A percentile compares a stretch with the other conserved stretches of the same genome.
These are phyloP conservation scores for Aphelocoma californica DNA, from an alignment of 2,797 vertebrate genomes.

Conservation along the genomic window DNA sequence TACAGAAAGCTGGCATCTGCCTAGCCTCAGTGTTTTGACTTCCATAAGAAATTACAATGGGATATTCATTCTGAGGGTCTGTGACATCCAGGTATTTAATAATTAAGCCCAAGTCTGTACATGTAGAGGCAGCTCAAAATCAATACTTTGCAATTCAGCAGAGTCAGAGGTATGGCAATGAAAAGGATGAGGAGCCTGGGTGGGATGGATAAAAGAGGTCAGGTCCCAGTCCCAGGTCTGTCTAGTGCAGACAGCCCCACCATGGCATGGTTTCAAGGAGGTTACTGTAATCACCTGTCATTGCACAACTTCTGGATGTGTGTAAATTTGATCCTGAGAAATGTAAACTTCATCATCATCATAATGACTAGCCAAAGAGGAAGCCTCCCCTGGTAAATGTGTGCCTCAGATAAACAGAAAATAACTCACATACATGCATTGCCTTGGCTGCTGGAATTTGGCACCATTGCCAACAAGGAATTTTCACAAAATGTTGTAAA, in stretches of 20 bases:
- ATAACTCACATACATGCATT: rapidly evolving
- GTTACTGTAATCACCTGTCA: background rate
- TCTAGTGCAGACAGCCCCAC: background rate
- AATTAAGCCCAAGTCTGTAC: background rate
- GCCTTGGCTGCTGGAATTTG: background rate
- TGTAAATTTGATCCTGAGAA: background rate
- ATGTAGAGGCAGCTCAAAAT: background rate
- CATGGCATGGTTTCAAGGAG: rapidly evolving
- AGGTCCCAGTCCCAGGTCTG: background rate
- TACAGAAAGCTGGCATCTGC: background rate
- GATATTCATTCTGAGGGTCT: background rate
- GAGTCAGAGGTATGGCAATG: background rate
- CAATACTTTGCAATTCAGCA: background rate
- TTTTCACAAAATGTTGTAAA: background rate
- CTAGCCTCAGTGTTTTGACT: background rate
- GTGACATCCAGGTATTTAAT: background rate
- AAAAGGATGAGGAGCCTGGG: background rate
- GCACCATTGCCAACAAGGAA: background rate
- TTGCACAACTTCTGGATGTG: background rate
- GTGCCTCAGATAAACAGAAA: background rate
- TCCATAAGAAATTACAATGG: background rate
- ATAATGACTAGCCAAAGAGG: background rate
- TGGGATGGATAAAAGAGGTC: background rate
- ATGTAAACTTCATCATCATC: background rate
- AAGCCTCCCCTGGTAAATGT: background rate